Evolutionary conservation across 2,888 invertebrate genomes (phyloP), one percentile per base, ranked within the genome.

Genomic region (Acheta domesticus): DNA sequence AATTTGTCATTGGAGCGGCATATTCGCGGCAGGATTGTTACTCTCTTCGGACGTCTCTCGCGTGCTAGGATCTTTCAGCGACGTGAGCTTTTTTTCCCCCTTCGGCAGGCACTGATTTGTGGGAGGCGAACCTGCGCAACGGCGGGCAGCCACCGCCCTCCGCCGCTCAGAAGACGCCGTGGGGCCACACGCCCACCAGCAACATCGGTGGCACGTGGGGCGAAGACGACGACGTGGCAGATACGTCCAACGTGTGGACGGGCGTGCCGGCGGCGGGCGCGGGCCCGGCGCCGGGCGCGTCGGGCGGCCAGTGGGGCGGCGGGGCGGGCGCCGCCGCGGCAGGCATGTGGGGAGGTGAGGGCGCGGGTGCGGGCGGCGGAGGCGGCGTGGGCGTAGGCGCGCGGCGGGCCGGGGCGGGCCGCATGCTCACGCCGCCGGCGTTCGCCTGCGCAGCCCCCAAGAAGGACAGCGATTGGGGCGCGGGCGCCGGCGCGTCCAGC

Each of bases 181-280:
- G 96, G 96, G 96, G 96, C 11, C 96, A 96, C 85, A 96, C 96
- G 1, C 96, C 96, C 0, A 93, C 95, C 2, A 94, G 95, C 14
- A 96, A 97, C 86, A 94, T 95, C 81, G 96, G 96, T 16, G 96
- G 97, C 4, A 96, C 96, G 0, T 98, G 97, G 97, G 97, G 96
- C 74, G 97, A 96, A 86, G 96, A 97, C 83, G 96, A 96, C 83
- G 96, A 96, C 84, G 91, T 91, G 5, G 90, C 91, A 0, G 96
- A 96, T 84, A 92, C 93, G 19, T 93, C 93, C 36, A 96, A 94
- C 85, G 95, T 96, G 80, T 96, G 96, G 96, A 94, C 94, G 20
- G 95, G 95, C 11, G 91, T 92, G 77, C 91, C 93, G 8, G 88
- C 88, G 79, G 89, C 82, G 80, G 82, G 83, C 77, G 82, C 83